Base-by-base conservation (phyloP, 2,113 vertebrate species). In the Hyla sarda region DNA sequence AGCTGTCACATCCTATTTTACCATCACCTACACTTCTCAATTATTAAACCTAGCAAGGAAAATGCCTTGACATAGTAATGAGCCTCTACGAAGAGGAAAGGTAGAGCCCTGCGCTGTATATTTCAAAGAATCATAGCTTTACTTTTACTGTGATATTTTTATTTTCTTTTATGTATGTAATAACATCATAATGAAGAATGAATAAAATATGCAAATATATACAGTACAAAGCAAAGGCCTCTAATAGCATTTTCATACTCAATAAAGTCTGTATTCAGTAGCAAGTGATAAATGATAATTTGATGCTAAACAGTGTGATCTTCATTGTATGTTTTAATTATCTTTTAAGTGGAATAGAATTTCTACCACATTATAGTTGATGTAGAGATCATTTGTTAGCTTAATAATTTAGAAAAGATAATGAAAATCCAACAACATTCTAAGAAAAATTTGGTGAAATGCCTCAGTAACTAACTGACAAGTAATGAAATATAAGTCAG, bases 1-100 rank as follows among this genome's bases (percentile, higher is more conserved):
- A 88, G 77, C 8, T 87, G 72, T 88, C 85, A 87, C 37, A 88
- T 0, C 0, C 14, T n/a, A n/a, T n/a, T n/a, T n/a, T n/a, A n/a
- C n/a, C 28, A 1, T 65, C 78, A 41, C 83, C 14, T 1, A 13
- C 73, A 73, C 72, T 84, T 80, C 28, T 85, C 25, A 91, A 90
- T 78, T 90, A 83, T 89, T 89, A 58, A 37, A 12, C 0, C 58
- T 34, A 34, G 1, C 21, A 78, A 89, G 69, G 28, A 23, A 19
- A 58, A 73, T 77, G 32, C 77, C n/a, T 88, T 30, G 65, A 0
- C 84, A 87, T 89, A 85, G 65, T 75, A 85, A 32, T 82, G 86
- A 79, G 3, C 75, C 84, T 32, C 32, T 32, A 37, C 74, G 86
- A 89, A 76, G 73, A 89, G 82, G 28, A 45, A 87, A 85, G 6